Evolutionary conservation across 2,113 vertebrate species (phyloP).

Genomic region (Murina feae): DNA sequence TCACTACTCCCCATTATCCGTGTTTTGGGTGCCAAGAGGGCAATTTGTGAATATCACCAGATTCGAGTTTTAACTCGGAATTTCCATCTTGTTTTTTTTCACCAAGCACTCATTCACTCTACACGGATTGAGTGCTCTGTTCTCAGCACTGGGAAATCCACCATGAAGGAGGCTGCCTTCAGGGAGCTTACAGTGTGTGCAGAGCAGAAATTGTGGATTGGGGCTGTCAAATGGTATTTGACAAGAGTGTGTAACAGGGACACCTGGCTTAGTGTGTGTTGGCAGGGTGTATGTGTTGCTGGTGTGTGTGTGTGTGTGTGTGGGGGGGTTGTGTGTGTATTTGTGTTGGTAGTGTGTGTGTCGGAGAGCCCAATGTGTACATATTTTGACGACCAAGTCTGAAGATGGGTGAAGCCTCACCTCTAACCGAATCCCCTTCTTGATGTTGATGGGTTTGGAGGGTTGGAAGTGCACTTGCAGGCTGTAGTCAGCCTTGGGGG

Average conservation of each 20-base stretch:
- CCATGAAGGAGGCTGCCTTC: neutral
- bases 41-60: neutral
- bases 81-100: neutral
- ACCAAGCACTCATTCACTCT: neutral
- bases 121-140: neutral
- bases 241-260: neutral
- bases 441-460: constrained; percentile 77
- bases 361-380: neutral
- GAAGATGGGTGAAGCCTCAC: constrained; percentile 69
- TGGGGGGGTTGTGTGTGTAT: no score
- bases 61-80: neutral
- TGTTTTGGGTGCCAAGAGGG: neutral
- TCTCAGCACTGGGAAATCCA: neutral
- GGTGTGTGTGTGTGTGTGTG: neutral
- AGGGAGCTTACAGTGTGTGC: neutral
- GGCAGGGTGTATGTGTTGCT: neutral
- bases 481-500: constrained; percentile 71
- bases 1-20: neutral
- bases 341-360: neutral
- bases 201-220: neutral
- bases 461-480: constrained; percentile 86
- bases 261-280: neutral
- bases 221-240: neutral
- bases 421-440: constrained; percentile 88
- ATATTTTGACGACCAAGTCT: neutral